These are phyloP conservation scores for Drosophila kanapiae DNA, from an alignment of 1,140 invertebrate species.

Conservation along the genomic window DNA sequence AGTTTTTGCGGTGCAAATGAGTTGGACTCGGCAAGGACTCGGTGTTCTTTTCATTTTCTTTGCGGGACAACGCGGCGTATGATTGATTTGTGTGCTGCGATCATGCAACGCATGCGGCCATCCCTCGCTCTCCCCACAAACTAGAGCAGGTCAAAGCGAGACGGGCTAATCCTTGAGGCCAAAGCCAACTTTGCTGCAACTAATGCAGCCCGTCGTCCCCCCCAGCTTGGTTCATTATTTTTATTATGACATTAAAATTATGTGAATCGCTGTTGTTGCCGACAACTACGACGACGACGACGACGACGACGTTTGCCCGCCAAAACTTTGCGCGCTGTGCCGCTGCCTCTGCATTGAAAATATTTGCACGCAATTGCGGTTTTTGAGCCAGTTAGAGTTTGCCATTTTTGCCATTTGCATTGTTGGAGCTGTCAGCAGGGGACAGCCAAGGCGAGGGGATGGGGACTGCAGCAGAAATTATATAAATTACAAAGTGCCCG, in stretches of 20 bases:
- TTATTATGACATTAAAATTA: conserved; percentile 84
- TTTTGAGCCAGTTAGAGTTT: conserved; percentile 59
- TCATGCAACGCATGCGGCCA: conserved; percentile 49
- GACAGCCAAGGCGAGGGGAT: background rate
- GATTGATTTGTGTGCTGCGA: conserved; percentile 59
- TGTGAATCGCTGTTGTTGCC: conserved; percentile 56
- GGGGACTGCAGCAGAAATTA: conserved; percentile 75
- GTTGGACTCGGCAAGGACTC: conserved; percentile 16
- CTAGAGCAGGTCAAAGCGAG: conserved; percentile 7
- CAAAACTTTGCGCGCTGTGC: conserved; percentile 58
- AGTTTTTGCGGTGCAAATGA: conserved; percentile 36
- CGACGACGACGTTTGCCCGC: conserved; percentile 45
- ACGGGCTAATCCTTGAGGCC: conserved; percentile 37
- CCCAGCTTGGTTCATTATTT: conserved; percentile 50
- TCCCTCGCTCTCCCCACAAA: background rate
- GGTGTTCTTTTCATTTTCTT: background rate
- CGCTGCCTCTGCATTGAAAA: conserved; percentile 70
- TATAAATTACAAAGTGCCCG: conserved; percentile 76
- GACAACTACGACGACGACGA: conserved; percentile 1
- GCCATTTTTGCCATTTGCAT: conserved; percentile 71
- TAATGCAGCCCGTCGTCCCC: conserved; percentile 32
- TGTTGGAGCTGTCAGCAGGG: conserved; percentile 69
- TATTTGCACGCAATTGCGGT: conserved; percentile 83
- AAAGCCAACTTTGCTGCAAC: conserved; percentile 32
- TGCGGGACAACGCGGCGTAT: conserved; percentile 23